phyloP scores from a whole-genome alignment of 1,140 invertebrate species.

The Drosophila lini region DNA sequence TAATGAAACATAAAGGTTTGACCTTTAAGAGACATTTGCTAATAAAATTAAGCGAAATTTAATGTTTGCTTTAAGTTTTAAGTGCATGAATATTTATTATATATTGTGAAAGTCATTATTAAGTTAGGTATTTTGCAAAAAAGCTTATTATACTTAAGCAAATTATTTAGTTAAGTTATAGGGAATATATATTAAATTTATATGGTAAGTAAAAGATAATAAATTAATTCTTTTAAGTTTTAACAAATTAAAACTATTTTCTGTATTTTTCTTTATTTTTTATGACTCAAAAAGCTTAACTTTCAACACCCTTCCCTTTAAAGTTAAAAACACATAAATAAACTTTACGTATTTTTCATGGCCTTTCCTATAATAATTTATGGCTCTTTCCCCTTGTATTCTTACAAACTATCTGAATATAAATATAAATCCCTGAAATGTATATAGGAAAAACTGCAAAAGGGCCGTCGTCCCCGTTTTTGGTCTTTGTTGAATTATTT shows the following conservation, averaged over 20 bases:
- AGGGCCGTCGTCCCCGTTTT: conserved; percentile 3
- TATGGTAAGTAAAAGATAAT: no score
- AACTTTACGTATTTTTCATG: background rate
- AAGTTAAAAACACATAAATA: background rate
- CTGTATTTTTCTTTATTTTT: no score
- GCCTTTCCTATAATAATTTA: background rate
- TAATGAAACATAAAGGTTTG: background rate
- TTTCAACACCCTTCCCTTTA: background rate
- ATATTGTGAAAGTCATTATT: background rate
- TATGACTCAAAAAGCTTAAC: background rate
- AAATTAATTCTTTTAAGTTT: no score
- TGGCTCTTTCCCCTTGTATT: background rate
- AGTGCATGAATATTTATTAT: no score
- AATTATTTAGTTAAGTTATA: background rate
- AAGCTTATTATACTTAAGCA: background rate
- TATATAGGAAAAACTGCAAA: background rate
- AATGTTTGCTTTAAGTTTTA: background rate
- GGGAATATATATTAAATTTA: background rate
- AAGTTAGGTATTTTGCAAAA: background rate
- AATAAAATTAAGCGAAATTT: background rate
- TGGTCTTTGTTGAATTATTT: conserved; percentile 13
- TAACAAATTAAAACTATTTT: no score
- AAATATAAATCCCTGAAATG: conserved; percentile 1
- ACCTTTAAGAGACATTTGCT: background rate
- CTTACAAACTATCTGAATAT: conserved; percentile 3